These are phyloP conservation scores for Drosophila paranaensis DNA, from an alignment of 2,888 invertebrate species.

Conservation along the genomic window DNA sequence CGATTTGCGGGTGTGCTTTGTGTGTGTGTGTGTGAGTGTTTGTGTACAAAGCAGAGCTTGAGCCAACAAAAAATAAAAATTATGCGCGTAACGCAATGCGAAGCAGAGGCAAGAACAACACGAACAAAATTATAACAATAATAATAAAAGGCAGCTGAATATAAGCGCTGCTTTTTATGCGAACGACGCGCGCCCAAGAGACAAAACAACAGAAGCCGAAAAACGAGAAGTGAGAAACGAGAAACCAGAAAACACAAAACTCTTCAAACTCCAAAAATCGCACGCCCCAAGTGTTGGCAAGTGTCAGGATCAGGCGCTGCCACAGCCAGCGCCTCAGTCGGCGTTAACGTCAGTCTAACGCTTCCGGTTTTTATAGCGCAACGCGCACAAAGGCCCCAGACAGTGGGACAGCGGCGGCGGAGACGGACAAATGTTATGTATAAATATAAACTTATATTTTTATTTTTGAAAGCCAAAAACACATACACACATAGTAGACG, in stretches of 20 bases:
- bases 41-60: slow-evolving; percentile 37
- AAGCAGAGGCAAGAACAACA: slow-evolving; percentile 25
- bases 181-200: slow-evolving; percentile 60
- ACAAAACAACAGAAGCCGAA: slow-evolving; percentile 40
- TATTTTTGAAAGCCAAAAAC: slow-evolving; percentile 69
- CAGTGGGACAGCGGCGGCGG: slow-evolving; percentile 13
- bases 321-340: slow-evolving; percentile 33
- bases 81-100: slow-evolving; percentile 76
- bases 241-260: slow-evolving; percentile 49
- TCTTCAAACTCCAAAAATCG: slow-evolving; percentile 59
- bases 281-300: slow-evolving; percentile 78
- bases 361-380: slow-evolving; percentile 77
- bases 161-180: slow-evolving; percentile 68
- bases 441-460: slow-evolving; percentile 81
- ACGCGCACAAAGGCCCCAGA: slow-evolving; percentile 33
- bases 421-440: slow-evolving; percentile 74
- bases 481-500: slow-evolving; percentile 37
- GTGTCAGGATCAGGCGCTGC: slow-evolving; percentile 76
- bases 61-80: slow-evolving; percentile 66
- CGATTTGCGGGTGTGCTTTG: slow-evolving; percentile 63
- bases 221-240: slow-evolving; percentile 34
- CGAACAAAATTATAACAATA: slow-evolving; percentile 73
- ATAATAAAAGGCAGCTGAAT: slow-evolving; percentile 75
- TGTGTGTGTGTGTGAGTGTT: background rate
- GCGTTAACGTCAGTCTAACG: slow-evolving; percentile 62